Evolutionary conservation across 1,140 invertebrate species (phyloP).

Genomic region (Bombus fervidus): DNA sequence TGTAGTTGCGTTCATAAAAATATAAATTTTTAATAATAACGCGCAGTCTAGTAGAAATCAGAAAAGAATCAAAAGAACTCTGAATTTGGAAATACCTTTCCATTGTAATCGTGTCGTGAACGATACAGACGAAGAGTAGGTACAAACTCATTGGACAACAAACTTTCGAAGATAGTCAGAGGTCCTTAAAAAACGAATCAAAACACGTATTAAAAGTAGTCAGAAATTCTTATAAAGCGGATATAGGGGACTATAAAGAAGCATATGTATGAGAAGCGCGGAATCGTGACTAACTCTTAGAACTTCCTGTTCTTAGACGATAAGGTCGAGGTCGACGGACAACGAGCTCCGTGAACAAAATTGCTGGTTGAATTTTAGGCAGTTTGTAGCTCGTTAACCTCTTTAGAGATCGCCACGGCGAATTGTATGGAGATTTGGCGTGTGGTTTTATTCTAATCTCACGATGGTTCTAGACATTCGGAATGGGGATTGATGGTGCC

Average conservation of each 20-base stretch:
- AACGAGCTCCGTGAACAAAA: not conserved
- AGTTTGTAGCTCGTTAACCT: not conserved
- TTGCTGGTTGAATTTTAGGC: not conserved
- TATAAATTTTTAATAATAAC: no score
- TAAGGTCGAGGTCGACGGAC: not conserved
- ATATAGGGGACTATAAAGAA: not conserved
- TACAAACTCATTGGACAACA: no score
- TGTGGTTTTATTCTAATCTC: not conserved
- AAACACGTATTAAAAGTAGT: no score
- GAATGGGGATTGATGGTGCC: not conserved
- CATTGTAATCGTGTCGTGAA: no score
- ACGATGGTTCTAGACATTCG: not conserved
- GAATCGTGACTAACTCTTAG: not conserved
- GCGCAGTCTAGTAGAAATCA: no score
- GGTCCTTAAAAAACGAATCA: no score
- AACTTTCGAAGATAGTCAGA: no score
- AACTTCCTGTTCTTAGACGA: not conserved
- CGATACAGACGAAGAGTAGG: no score
- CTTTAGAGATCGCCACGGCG: not conserved
- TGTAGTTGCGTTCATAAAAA: no score
- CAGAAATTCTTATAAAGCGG: no score
- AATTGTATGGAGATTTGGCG: not conserved
- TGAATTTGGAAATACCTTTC: no score
- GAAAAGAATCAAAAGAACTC: no score
- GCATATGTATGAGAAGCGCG: not conserved